These are phyloP conservation scores for Drosophila anomalipes DNA, from an alignment of 2,888 invertebrate genomes.

Conservation along the genomic window DNA sequence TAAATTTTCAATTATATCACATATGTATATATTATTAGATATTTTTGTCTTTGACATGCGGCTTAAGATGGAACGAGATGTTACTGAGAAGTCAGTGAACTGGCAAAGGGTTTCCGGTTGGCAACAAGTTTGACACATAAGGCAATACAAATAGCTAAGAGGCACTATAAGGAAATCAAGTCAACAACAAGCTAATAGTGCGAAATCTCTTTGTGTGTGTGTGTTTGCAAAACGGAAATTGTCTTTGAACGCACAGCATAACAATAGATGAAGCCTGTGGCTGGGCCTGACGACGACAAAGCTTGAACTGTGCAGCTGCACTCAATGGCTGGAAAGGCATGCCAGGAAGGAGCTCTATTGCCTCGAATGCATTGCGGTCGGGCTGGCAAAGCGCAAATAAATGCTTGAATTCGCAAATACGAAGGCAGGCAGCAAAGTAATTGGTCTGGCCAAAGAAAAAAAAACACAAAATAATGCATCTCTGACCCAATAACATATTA, in stretches of 20 bases:
- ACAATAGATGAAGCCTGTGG: conserved; percentile 1
- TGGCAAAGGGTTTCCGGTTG: conserved; percentile 8
- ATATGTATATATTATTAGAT: not conserved
- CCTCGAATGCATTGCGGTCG: conserved; percentile 6
- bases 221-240: conserved; percentile 46
- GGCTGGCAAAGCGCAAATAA: conserved; percentile 19
- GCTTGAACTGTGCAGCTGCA: conserved; percentile 17
- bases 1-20: not conserved
- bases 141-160: not conserved
- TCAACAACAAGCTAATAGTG: conserved; percentile 17
- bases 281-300: not conserved
- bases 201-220: conserved; percentile 2
- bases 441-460: not conserved
- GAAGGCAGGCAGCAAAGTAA: conserved; percentile 3
- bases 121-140: not conserved
- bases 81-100: not conserved
- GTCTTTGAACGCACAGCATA: conserved; percentile 28
- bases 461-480: not conserved
- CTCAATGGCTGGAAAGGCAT: not conserved
- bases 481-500: not conserved
- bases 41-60: not conserved
- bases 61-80: not conserved
- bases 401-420: conserved; percentile 19
- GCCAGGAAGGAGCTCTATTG: not conserved
- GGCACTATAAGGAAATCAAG: conserved; percentile 23